phyloP scores from a whole-genome alignment of 2,113 vertebrate genomes.

The Tragelaphus buxtoni region DNA sequence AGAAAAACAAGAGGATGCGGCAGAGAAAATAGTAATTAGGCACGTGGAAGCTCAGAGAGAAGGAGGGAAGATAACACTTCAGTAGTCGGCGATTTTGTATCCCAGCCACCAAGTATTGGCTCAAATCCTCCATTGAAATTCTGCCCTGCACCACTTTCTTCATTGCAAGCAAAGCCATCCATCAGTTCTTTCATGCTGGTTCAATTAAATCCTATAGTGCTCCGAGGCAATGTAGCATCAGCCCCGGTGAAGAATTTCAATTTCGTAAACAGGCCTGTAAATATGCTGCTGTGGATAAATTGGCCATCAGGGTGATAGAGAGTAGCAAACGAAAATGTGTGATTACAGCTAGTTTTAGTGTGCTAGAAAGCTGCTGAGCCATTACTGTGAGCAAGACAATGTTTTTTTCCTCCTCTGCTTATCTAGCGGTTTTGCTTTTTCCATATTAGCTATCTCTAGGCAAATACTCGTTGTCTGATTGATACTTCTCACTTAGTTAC shows the following conservation, averaged over 20 bases:
- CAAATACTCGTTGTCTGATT: constrained; percentile 54
- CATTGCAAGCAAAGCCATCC: constrained; percentile 65
- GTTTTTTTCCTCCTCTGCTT: constrained; percentile 42
- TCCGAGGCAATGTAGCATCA: constrained; percentile 63
- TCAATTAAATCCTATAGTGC: constrained; percentile 76
- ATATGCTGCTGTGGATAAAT: constrained; percentile 79
- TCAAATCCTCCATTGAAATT: constrained; percentile 72
- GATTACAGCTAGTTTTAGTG: constrained; percentile 75
- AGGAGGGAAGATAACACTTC: neutral
- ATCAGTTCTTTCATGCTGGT: constrained; percentile 74
- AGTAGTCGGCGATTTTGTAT: neutral
- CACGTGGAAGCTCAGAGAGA: neutral
- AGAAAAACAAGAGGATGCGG: neutral
- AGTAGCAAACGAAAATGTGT: constrained; percentile 70
- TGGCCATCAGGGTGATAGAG: constrained; percentile 75
- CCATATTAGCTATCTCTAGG: constrained; percentile 59
- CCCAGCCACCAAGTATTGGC: constrained; percentile 37
- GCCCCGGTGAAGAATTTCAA: constrained; percentile 69
- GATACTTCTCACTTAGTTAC: constrained; percentile 54
- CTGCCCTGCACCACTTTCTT: constrained; percentile 45
- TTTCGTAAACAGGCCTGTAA: constrained; percentile 72
- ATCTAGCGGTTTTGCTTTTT: constrained; percentile 25
- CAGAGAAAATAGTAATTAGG: constrained; percentile 58
- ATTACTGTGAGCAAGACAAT: constrained; percentile 50
- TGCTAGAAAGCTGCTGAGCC: constrained; percentile 65